phyloP scores from a whole-genome alignment of 2,797 vertebrate species.

The Heliangelus exortis region DNA sequence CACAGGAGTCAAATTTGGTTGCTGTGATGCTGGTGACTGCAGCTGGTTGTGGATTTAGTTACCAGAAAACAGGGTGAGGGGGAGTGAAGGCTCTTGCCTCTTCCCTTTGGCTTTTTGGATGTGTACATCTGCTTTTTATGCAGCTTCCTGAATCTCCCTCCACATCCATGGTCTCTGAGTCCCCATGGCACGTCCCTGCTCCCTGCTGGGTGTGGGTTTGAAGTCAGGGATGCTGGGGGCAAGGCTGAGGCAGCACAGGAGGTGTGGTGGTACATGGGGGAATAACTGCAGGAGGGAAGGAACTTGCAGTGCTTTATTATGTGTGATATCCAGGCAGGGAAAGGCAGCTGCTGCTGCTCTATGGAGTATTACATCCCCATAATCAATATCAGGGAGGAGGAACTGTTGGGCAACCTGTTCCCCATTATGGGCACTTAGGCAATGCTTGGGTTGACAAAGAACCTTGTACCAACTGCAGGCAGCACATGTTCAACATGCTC shows the following conservation, averaged over 20 bases:
- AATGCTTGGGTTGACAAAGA: slow-evolving; percentile 39
- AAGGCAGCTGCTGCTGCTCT: slow-evolving; percentile 44
- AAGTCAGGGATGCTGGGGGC: background rate
- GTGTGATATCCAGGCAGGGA: slow-evolving; percentile 11
- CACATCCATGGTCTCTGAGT: rapidly evolving
- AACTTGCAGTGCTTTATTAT: slow-evolving; percentile 37
- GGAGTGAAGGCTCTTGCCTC: rapidly evolving
- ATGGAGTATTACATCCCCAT: background rate
- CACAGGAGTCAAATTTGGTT: rapidly evolving
- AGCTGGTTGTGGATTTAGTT: rapidly evolving
- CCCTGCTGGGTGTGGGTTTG: background rate
- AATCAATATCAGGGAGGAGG: slow-evolving; percentile 41
- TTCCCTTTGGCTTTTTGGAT: background rate
- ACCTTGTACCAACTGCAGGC: slow-evolving; percentile 20
- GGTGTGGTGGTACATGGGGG: background rate
- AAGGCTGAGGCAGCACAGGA: background rate
- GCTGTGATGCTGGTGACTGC: background rate
- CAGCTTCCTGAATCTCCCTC: background rate
- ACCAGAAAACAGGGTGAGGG: background rate
- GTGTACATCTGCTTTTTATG: background rate
- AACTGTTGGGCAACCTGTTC: slow-evolving; percentile 41
- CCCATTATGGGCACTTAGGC: slow-evolving; percentile 46
- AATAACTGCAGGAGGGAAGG: background rate
- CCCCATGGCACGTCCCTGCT: background rate
- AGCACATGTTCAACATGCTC: slow-evolving; percentile 27